Base-by-base conservation (phyloP, 23 tunicate genomes). In the Aplidium turbinatum region DNA sequence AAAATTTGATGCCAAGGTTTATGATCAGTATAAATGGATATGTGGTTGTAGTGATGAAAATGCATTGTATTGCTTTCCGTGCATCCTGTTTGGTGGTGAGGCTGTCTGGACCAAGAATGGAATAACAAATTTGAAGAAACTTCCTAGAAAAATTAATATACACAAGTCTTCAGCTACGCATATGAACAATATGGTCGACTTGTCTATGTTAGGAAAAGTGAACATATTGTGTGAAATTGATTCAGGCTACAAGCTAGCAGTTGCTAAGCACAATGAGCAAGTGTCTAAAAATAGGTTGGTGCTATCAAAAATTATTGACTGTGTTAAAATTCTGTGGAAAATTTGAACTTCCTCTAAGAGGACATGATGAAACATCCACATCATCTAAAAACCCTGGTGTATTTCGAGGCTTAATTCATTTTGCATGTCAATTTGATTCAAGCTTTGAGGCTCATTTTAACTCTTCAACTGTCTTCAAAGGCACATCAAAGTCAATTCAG, bases 271-370 rank as follows among this genome's bases (percentile, higher is more conserved):
- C 33, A 45, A 68, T 39, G 55, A 25, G 23, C 2, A 42, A 47
- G 75, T 40, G 5, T 3, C 42, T 21, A 68, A 68, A 30, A 68
- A 40, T 68, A 31, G 57, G 25, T 3, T 40, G 24, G 24, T 45
- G 24, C 45, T 68, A 47, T 68, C 75, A 3, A 68, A 68, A 68
- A 68, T 68, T 40, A 4, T 68, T 5, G 57, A 29, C 57, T 68
- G 68, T 30, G n/a, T 60, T 27, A 60, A 60, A n/a, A 60, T 60
- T 60, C 11, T 60, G 68, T 60, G 68, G 75, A 20, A 68, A 66
- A 36, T 66, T 7, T 38, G 54, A 66, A 38, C 11, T 39, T 6
- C 54, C 73, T 23, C 52, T 66, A 5, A 38, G 73, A 36, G 73
- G 73, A 9, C 73, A 66, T 66, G 73, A 66, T 66, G 73, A 66